Evolutionary conservation across 2,113 vertebrate genomes (phyloP).

Genomic region (Chionomys nivalis): DNA sequence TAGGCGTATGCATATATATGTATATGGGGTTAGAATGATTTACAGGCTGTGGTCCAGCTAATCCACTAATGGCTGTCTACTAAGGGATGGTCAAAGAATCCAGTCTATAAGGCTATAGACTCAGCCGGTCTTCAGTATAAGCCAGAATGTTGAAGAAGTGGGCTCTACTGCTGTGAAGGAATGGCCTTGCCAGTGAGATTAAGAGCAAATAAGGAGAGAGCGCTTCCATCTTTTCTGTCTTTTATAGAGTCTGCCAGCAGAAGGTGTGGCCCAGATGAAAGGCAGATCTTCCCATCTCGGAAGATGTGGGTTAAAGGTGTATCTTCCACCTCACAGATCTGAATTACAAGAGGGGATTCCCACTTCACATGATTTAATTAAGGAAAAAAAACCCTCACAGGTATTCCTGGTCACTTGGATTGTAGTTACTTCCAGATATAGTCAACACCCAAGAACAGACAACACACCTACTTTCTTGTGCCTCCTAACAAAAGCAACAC

Average conservation of each 20-base stretch:
- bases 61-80: neutral
- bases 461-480: neutral
- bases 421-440: neutral
- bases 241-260: neutral
- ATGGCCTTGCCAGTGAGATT: neutral
- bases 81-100: neutral
- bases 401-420: neutral
- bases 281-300: neutral
- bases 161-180: neutral
- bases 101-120: neutral
- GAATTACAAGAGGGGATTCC: neutral
- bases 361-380: neutral
- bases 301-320: neutral
- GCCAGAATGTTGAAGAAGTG: neutral
- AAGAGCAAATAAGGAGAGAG: neutral
- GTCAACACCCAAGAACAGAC: neutral
- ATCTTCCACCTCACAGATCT: neutral
- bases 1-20: too few relatives aligned
- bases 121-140: neutral
- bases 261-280: neutral
- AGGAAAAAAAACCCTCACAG: neutral
- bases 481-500: conserved; percentile 24
- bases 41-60: neutral
- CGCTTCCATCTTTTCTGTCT: neutral
- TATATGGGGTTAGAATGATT: neutral